Percentiles rank a stretch among this genome's conserved stretches.
Conservation (phyloP, 2,888 invertebrate species). For the Microctonus aethiopoides region DNA sequence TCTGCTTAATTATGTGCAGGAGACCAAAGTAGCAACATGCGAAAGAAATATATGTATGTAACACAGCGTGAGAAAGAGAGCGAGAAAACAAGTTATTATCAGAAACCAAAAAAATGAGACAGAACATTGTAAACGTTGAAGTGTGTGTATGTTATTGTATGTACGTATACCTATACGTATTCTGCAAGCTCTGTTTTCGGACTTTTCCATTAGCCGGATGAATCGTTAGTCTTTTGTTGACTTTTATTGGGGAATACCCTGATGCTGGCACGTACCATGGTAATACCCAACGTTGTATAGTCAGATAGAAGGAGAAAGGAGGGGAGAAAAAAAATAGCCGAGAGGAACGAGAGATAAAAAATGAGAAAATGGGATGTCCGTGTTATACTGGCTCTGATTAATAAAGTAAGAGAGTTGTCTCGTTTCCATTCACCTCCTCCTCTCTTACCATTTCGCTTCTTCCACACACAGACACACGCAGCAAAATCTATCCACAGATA, state of each 20-base stretch:
- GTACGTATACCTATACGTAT: not conserved
- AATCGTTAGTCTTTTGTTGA: slow-evolving; percentile 68
- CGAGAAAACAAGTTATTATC: slow-evolving; percentile 15
- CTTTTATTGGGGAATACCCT: slow-evolving; percentile 64
- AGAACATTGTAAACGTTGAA: slow-evolving; percentile 42
- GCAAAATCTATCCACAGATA: not conserved
- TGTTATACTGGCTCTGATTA: slow-evolving; percentile 48
- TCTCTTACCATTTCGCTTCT: not conserved
- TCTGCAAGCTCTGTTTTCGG: slow-evolving; percentile 62
- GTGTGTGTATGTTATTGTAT: too few relatives aligned
- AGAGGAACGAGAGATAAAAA: slow-evolving; percentile 11
- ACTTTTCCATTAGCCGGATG: slow-evolving; percentile 68
- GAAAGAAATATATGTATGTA: slow-evolving; percentile 30
- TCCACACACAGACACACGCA: too few relatives aligned
- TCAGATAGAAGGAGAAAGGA: not conserved
- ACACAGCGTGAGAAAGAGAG: slow-evolving; percentile 40
- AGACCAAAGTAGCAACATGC: slow-evolving; percentile 39
- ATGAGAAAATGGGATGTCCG: slow-evolving; percentile 30
- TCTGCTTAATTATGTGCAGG: slow-evolving; percentile 65
- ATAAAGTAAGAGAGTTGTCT: slow-evolving; percentile 50
- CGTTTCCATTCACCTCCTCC: slow-evolving; percentile 23
- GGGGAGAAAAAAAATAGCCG: not conserved
- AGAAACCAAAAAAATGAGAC: slow-evolving; percentile 27
- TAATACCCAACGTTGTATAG: slow-evolving; percentile 5
- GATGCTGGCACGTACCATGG: slow-evolving; percentile 50